These are phyloP conservation scores for Oncorhynchus keta DNA, from an alignment of 2,113 vertebrate genomes.

Conservation along the genomic window DNA sequence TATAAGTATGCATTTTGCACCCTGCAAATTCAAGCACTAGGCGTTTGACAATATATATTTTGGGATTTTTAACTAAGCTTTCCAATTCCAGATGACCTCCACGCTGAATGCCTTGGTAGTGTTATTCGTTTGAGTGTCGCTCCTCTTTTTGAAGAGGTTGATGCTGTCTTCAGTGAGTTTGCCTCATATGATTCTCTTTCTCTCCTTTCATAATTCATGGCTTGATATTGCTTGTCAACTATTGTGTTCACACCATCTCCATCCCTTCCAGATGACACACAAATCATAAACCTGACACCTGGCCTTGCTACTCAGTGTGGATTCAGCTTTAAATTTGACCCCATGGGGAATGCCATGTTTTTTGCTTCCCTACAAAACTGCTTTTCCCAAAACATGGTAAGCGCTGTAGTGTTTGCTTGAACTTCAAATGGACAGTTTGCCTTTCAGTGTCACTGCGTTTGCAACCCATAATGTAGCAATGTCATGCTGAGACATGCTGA, in stretches of 20 bases:
- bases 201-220: no score
- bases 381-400: slow-evolving; percentile 62
- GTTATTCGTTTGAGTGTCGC: slow-evolving; percentile 59
- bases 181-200: background rate
- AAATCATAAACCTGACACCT: slow-evolving; percentile 39
- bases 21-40: background rate
- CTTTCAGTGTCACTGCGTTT: background rate
- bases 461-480: background rate
- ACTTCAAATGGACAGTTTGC: no score
- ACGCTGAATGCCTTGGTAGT: slow-evolving; percentile 63
- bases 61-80: background rate
- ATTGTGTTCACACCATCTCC: background rate
- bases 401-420: no score
- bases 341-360: slow-evolving; percentile 52
- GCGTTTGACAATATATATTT: background rate
- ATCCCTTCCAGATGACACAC: slow-evolving; percentile 55
- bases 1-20: slow-evolving; percentile 38
- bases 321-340: slow-evolving; percentile 57
- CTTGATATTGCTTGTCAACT: background rate
- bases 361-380: slow-evolving; percentile 71
- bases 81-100: slow-evolving; percentile 34
- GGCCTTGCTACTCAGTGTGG: slow-evolving; percentile 67
- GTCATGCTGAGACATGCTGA: background rate
- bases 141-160: slow-evolving; percentile 56
- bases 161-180: slow-evolving; percentile 55